Conservation (phyloP, 2,113 vertebrate species). For the Mastomys natalensis region DNA sequence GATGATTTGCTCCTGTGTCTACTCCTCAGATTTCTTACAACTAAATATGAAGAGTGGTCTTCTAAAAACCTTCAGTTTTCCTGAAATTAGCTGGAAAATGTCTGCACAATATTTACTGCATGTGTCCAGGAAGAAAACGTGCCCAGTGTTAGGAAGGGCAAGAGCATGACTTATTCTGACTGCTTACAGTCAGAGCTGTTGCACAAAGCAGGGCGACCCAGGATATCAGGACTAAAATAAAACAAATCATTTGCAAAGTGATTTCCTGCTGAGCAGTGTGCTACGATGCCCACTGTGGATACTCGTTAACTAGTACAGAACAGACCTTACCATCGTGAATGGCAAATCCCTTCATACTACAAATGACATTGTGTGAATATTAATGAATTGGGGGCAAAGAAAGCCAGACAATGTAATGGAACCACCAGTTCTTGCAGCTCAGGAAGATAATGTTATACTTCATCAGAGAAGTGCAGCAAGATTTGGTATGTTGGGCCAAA, state of each 20-base stretch:
- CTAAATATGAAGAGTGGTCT: slow-evolving; percentile 59
- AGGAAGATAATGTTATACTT: slow-evolving; percentile 77
- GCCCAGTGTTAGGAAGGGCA: slow-evolving; percentile 69
- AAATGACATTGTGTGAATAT: slow-evolving; percentile 61
- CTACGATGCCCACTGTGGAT: slow-evolving; percentile 46
- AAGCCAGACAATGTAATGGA: slow-evolving; percentile 51
- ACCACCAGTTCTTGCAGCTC: slow-evolving; percentile 36
- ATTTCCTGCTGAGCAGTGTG: slow-evolving; percentile 65
- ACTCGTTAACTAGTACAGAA: slow-evolving; percentile 78
- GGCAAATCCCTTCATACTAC: slow-evolving; percentile 70
- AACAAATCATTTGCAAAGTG: slow-evolving; percentile 71
- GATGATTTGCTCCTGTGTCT: neutral
- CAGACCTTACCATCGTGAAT: slow-evolving; percentile 65
- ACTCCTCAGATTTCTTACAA: slow-evolving; percentile 20
- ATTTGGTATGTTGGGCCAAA: slow-evolving; percentile 60
- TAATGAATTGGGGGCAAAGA: slow-evolving; percentile 38
- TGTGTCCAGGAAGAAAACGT: slow-evolving; percentile 67
- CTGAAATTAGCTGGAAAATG: slow-evolving; percentile 70
- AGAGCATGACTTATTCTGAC: slow-evolving; percentile 70
- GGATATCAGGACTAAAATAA: slow-evolving; percentile 75
- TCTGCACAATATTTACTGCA: slow-evolving; percentile 74
- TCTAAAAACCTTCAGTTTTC: slow-evolving; percentile 75
- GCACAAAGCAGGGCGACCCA: slow-evolving; percentile 67
- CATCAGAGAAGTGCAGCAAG: slow-evolving; percentile 70
- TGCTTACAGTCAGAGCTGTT: slow-evolving; percentile 61